Base-by-base conservation (phyloP, 2,888 invertebrate genomes). In the Tenthredo scrophulariae region DNA sequence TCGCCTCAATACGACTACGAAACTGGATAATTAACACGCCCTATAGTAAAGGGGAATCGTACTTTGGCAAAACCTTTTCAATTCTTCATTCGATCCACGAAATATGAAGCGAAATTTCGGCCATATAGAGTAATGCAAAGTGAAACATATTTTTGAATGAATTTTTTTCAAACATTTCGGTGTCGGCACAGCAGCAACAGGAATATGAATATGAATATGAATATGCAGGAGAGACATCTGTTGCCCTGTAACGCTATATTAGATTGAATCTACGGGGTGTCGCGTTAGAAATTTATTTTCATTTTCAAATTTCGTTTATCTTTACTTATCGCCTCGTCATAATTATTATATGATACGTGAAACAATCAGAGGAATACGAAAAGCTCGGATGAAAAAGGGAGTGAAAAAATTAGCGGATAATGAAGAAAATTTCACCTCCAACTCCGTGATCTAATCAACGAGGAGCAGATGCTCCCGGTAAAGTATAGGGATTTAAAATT, bases 141-240 rank as follows among this genome's bases (percentile, higher is more conserved):
- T n/a, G 26, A 43, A 74, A 74, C 22, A 74, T 40, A 72, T 43
- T 74, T 74, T 74, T 74, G 26, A 74, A 74, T 74, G 74, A 74
- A 43, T 74, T 74, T 74, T 70, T 67, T 67, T 18, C 40, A 75
- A 75, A 75, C 50, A 75, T 50, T 26, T 40, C n/a, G 26, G 43
- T 46, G 70, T 29, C 70, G 33, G 70, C 33, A 74, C 43, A 43
- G 22, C 15, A 43, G 74, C 40, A 74, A 74, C 43, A 74, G n/a
- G 74, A 74, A 74, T 74, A 77, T 77, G 77, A 77, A 77, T 77
- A 77, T 29, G 74, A 77, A 77, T 77, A 91, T 91, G 91, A 91
- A 91, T 91, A 91, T 91, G 90, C 89, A 91, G 90, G 88, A 89
- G 87, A 87, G 90, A 90, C 91, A 91, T 91, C 91, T 91, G 91